Conservation (phyloP, 1,140 invertebrate genomes). For the Caenorhabditis inopinata region DNA sequence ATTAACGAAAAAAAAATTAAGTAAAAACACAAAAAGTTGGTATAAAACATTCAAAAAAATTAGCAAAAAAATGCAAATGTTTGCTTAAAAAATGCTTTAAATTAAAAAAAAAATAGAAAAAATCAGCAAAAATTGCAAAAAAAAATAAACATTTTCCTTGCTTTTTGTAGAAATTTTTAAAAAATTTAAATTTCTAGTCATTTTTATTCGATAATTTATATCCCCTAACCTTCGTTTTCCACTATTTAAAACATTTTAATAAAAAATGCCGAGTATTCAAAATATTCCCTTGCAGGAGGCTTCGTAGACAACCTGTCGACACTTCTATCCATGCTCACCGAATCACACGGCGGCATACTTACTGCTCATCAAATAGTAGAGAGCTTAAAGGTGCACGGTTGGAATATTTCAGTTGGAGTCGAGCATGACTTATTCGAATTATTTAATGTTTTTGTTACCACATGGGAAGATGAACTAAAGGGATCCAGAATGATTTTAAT, state of each 20-base stretch:
- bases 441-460: conserved; percentile 51
- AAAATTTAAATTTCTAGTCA: too few species aligned
- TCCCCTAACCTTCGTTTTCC: background rate
- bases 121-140: too few species aligned
- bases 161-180: too few species aligned
- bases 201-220: background rate
- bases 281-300: background rate
- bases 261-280: too few species aligned
- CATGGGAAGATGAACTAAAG: conserved; percentile 51
- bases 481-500: conserved; percentile 17
- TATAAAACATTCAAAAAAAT: too few species aligned
- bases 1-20: too few species aligned
- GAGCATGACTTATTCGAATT: conserved; percentile 53
- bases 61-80: too few species aligned
- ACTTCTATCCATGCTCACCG: background rate
- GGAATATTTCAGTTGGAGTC: conserved; percentile 39
- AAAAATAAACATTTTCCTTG: too few species aligned
- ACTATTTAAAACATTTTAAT: background rate
- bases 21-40: too few species aligned
- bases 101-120: too few species aligned
- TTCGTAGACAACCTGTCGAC: background rate
- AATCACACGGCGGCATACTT: background rate
- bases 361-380: conserved; percentile 25
- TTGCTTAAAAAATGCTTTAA: too few species aligned
- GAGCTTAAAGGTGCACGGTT: conserved; percentile 11